Percentiles rank a stretch among this genome's conserved stretches.
phyloP scores from a whole-genome alignment of 2,888 invertebrate species.

The Aphrophora alni region DNA sequence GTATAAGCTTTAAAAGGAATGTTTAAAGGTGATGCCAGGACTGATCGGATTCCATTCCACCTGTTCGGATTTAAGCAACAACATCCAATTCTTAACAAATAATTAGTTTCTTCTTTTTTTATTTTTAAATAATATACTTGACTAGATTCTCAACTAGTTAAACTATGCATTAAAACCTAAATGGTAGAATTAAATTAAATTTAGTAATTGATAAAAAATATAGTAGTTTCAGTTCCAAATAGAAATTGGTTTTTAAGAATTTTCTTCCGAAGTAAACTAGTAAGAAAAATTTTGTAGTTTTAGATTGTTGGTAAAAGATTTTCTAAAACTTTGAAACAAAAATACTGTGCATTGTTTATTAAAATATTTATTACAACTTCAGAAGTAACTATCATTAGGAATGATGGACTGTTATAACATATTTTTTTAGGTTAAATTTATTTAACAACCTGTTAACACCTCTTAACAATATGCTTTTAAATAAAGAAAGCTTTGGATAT shows the following conservation, averaged over 20 bases:
- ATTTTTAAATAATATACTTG: background rate
- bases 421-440: too few species aligned
- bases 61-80: background rate
- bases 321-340: too few species aligned
- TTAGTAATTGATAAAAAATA: background rate
- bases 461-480: too few species aligned
- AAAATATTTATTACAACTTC: background rate
- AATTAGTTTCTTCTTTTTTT: background rate
- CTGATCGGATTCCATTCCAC: background rate
- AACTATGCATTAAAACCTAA: slow-evolving; percentile 2
- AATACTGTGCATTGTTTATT: background rate
- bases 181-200: background rate
- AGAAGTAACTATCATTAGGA: background rate
- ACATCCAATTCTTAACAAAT: slow-evolving; percentile 9
- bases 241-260: too few species aligned
- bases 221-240: background rate
- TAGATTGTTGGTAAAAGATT: too few species aligned
- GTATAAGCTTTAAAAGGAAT: background rate
- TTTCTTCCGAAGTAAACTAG: too few species aligned
- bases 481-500: too few species aligned
- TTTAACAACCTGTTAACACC: too few species aligned
- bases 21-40: background rate
- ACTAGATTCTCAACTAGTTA: background rate
- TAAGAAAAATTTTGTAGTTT: too few species aligned
- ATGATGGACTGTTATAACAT: background rate